These are phyloP conservation scores for Eupithecia pulchellata DNA, from an alignment of 2,888 invertebrate genomes.

Conservation along the genomic window DNA sequence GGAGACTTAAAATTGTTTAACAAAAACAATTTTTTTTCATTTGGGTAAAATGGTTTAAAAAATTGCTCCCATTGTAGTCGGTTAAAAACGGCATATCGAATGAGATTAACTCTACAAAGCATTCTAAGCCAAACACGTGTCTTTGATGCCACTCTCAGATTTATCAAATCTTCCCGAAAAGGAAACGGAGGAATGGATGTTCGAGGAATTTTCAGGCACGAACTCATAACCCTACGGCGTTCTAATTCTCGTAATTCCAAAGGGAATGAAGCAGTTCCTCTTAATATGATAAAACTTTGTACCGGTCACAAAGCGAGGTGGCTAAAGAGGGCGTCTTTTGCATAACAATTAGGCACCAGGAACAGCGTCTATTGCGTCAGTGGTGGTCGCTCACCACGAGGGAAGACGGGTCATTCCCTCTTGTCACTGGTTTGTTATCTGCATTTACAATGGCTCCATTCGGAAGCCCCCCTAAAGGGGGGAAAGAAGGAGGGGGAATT, in stretches of 20 bases:
- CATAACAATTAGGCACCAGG: conserved; percentile 40
- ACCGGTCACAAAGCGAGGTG: conserved; percentile 13
- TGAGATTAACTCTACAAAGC: not conserved
- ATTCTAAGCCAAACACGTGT: not conserved
- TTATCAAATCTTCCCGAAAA: not conserved
- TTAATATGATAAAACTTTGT: conserved; percentile 15
- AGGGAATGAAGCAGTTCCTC: conserved; percentile 1
- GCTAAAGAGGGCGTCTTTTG: conserved; percentile 34
- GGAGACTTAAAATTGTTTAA: not conserved
- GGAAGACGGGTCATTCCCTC: conserved; percentile 12
- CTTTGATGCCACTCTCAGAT: not conserved
- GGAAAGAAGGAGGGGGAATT: too few species aligned
- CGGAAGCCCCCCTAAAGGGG: too few species aligned
- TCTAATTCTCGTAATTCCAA: not conserved
- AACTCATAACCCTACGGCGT: not conserved
- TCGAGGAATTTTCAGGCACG: not conserved
- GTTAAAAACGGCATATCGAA: not conserved
- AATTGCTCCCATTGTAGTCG: not conserved
- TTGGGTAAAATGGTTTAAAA: not conserved
- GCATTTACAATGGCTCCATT: too few species aligned
- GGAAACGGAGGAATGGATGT: not conserved
- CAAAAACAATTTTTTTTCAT: not conserved
- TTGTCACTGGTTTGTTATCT: not conserved
- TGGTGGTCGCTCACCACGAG: conserved; percentile 22
- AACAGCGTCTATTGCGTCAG: conserved; percentile 24